Evolutionary conservation across 2,797 vertebrate species (phyloP), one percentile per base, ranked within the genome.

Genomic region (Premnoplex brunnescens): DNA sequence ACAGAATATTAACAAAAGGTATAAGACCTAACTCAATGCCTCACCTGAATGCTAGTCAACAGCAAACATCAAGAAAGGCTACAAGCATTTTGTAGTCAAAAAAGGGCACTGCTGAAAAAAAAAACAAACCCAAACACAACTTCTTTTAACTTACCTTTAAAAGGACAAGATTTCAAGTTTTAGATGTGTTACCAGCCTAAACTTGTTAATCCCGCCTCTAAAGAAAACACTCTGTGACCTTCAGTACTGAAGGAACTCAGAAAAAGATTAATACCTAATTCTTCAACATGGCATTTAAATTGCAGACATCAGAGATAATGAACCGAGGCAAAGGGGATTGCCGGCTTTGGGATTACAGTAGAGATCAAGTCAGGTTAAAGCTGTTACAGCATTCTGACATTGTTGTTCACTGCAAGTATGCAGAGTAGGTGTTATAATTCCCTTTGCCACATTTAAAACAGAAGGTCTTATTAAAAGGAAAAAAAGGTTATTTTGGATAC

Each of bases 271-370:
- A 94, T 94, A 93, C 32, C 77, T 93, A 93, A 77, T 83, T 92
- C 88, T 94, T 94, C 62, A 88, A 94, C 63, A 85, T n/a, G 46
- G 49, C 62, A 71, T 93, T 96, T 96, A 93, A 95, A 97, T 83
- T 89, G 93, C 85, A 96, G 94, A 94, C 96, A 94, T 97, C 97
- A 95, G 66, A 98, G 97, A 96, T 97, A 97, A 98, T 95, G 97
- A 97, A 97, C 96, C 97, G 97, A 93, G 96, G 97, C 97, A 98
- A 98, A 98, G 98, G 96, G 97, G 98, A 98, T 98, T 98, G 98
- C 52, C 30, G 92, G 96, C 96, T 98, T 97, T 96, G 96, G 98
- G 98, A 98, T 98, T 98, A 98, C 91, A 97, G 88, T 30, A 91
- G 51, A 92, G 94, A 96, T 97, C 96, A 97, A 91, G 91, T 88